A percentile compares a stretch with the other conserved stretches of the same genome.
Conservation (phyloP, 2,113 vertebrate genomes). For the Halichoerus grypus region DNA sequence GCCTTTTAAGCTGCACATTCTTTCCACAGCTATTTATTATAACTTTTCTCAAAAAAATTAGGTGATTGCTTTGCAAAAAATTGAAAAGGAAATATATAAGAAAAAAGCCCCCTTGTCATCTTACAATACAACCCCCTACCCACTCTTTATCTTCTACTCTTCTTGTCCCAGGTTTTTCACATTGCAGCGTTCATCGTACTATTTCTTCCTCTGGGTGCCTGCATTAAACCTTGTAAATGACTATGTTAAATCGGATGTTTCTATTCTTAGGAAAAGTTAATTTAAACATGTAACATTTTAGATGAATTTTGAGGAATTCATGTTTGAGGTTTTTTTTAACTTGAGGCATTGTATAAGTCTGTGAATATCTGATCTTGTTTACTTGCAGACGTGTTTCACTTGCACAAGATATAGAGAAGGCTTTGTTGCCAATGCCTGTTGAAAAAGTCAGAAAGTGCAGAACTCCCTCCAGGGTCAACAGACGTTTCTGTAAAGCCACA, state of each 20-base stretch:
- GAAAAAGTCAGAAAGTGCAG: not conserved
- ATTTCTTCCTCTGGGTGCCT: not conserved
- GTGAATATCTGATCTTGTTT: not conserved
- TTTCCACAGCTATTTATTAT: constrained; percentile 14
- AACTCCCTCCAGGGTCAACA: not conserved
- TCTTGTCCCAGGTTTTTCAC: not conserved
- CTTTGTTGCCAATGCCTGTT: not conserved
- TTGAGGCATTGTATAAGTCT: not conserved
- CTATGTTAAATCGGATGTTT: not conserved
- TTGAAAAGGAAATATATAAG: not conserved
- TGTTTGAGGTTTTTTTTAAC: not conserved
- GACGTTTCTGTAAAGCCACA: not conserved
- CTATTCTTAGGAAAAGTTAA: constrained; percentile 14
- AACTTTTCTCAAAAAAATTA: not conserved
- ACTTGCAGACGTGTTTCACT: not conserved
- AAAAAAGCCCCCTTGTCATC: not conserved
- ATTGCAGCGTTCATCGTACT: not conserved
- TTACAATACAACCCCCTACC: not conserved
- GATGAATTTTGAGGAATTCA: not conserved
- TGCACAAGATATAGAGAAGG: not conserved
- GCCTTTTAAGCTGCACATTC: not conserved
- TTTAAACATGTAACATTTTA: not conserved
- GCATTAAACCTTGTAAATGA: not conserved
- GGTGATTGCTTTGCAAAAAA: not conserved
- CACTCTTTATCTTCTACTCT: not conserved